phyloP scores from a whole-genome alignment of 2,797 vertebrate species.

The Mycteria americana region DNA sequence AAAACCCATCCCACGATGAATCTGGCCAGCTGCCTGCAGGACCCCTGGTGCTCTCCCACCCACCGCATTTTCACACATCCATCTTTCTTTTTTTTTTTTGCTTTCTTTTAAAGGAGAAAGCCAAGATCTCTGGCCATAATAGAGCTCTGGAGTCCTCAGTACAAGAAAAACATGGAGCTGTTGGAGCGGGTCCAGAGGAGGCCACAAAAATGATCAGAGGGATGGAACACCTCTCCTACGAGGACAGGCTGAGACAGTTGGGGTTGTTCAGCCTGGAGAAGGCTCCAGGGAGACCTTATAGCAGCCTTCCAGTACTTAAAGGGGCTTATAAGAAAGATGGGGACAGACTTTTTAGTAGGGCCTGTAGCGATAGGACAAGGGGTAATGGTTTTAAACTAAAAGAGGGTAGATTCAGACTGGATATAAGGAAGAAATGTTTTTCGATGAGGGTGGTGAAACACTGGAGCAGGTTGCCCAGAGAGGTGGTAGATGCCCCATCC shows the following conservation, averaged over 20 bases:
- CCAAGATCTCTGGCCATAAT: not conserved
- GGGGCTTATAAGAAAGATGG: not conserved
- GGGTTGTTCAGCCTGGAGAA: not conserved
- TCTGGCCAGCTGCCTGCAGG: not conserved
- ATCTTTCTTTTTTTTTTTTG: not conserved
- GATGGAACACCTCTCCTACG: not conserved
- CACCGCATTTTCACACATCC: rapidly evolving
- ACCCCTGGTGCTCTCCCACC: not conserved
- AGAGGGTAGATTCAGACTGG: no score
- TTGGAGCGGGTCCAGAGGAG: not conserved
- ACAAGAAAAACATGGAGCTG: not conserved
- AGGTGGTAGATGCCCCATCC: not conserved
- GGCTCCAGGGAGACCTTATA: not conserved
- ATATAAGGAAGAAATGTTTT: not conserved
- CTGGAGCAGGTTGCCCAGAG: not conserved
- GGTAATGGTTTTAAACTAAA: not conserved
- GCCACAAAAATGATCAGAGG: rapidly evolving
- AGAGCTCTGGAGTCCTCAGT: not conserved
- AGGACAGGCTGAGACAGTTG: not conserved
- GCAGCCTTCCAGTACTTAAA: not conserved
- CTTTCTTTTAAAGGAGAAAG: not conserved
- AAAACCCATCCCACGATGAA: not conserved
- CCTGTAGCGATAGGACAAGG: not conserved
- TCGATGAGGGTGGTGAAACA: not conserved
- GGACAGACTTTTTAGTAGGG: not conserved